Conservation (phyloP, 2,797 vertebrate genomes). For the Coccyzus lansbergi region DNA sequence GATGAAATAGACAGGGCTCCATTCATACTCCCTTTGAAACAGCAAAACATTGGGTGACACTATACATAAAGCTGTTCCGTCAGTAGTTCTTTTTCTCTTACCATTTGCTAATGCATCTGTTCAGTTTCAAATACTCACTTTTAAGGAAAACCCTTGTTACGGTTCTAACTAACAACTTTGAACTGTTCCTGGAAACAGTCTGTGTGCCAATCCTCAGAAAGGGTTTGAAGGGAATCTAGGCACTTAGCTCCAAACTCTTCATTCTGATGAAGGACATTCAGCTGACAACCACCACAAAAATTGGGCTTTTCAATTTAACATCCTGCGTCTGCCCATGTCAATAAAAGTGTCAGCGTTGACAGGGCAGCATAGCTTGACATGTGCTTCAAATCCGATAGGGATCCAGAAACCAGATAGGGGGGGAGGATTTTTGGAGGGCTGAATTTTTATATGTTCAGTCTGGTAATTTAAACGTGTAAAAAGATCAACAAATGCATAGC, state of each 20-base stretch:
- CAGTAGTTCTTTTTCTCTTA: neutral
- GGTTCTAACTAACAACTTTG: neutral
- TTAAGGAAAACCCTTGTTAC: neutral
- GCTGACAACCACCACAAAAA: neutral
- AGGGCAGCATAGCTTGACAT: neutral
- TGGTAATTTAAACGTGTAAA: neutral
- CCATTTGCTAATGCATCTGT: neutral
- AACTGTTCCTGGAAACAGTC: neutral
- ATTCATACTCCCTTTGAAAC: neutral
- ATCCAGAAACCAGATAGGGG: neutral
- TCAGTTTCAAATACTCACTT: neutral
- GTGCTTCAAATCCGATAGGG: neutral
- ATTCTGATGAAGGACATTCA: neutral
- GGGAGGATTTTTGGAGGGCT: neutral
- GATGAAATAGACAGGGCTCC: neutral
- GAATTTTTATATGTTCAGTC: neutral
- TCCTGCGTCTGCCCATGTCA: neutral
- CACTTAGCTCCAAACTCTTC: neutral
- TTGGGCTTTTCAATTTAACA: neutral
- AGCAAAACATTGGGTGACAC: neutral
- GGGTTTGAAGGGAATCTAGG: neutral
- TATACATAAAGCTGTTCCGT: neutral
- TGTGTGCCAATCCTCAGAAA: neutral
- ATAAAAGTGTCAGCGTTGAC: neutral
- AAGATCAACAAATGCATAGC: neutral